These are phyloP conservation scores for Drosophila longiperda DNA, from an alignment of 2,888 invertebrate species.

Conservation along the genomic window DNA sequence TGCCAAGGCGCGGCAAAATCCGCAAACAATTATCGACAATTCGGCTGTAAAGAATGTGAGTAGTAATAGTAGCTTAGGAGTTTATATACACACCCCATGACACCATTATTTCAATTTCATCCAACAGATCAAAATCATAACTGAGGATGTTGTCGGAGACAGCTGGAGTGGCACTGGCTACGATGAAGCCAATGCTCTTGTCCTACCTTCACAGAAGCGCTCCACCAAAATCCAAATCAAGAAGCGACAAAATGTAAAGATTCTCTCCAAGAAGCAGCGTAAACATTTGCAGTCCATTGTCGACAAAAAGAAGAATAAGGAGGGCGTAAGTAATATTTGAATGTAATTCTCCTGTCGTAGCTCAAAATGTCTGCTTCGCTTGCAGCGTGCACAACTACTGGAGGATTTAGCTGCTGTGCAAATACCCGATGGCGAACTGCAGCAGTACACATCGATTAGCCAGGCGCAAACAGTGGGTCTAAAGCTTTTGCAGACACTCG, in stretches of 20 bases:
- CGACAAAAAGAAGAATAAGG: constrained; percentile 95
- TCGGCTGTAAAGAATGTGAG: constrained; percentile 89
- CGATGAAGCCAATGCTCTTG: constrained; percentile 92
- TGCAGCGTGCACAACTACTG: constrained; percentile 91
- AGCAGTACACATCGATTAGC: constrained; percentile 91
- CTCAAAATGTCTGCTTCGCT: constrained; percentile 32
- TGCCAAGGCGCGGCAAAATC: constrained; percentile 90
- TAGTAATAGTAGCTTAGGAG: background rate
- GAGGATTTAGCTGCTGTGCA: constrained; percentile 93
- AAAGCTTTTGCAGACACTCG: constrained; percentile 86
- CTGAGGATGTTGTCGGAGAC: constrained; percentile 85
- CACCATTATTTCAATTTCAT: background rate
- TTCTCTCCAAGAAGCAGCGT: constrained; percentile 94
- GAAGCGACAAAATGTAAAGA: constrained; percentile 86
- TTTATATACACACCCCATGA: background rate
- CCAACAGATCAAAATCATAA: constrained; percentile 88
- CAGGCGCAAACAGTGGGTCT: constrained; percentile 93
- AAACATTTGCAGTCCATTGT: constrained; percentile 94
- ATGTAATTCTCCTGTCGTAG: background rate
- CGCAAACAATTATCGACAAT: constrained; percentile 90
- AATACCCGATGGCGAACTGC: constrained; percentile 90
- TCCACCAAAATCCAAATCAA: constrained; percentile 89
- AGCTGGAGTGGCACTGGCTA: constrained; percentile 86
- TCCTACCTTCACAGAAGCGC: constrained; percentile 93
- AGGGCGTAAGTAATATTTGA: constrained; percentile 88